Evolutionary conservation across 30 jellyfish, hydroid and myxozoan species (phyloP), one percentile per base, ranked within the genome.

Genomic region (Catostylus mosaicus): DNA sequence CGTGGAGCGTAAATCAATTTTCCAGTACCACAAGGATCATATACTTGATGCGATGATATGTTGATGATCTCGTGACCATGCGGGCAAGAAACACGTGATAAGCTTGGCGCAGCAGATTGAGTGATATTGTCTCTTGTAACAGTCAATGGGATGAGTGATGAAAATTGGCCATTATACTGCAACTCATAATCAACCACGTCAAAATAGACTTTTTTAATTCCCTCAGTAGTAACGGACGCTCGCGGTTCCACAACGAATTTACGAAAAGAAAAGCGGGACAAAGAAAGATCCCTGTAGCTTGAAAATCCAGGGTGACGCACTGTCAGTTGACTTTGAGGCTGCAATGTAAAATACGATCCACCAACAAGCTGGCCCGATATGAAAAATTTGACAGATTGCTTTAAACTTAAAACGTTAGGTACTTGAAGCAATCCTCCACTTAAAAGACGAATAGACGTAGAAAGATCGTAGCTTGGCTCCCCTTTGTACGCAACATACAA

Each of bases 11-110:
- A 36, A 46, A 83, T 40, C 23, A 70, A 30, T 56, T 57, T 73
- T n/a, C 93, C 93, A 20, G 82, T 73, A 33, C 93, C 93, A 52
- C 93, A 83, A 4, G 93, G 93, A 30, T 83, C 86, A 52, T 83
- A 83, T 23, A 83, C 80, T 6, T 18, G 33, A 1, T 43, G 75
- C 2, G 93, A 52, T 30, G 93, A 38, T 3, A 70, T 83, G 33
- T 73, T 34, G 7, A 83, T 87, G 1, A 73, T 83, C 40, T 83
- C 93, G 29, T 70, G 86, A 16, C 93, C 93, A 38, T 83, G 93
- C 4, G 93, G 93, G 69, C 93, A 83, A 30, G 73, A 68, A 2
- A 73, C 24, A 8, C 87, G 78, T n/a, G 78, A 35, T 20, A 83
- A 54, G 37, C 87, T 20, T 9, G 93, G 87, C 27, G 80, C 93